phyloP scores from a whole-genome alignment of 2,113 vertebrate species.

The Octodon degus region DNA sequence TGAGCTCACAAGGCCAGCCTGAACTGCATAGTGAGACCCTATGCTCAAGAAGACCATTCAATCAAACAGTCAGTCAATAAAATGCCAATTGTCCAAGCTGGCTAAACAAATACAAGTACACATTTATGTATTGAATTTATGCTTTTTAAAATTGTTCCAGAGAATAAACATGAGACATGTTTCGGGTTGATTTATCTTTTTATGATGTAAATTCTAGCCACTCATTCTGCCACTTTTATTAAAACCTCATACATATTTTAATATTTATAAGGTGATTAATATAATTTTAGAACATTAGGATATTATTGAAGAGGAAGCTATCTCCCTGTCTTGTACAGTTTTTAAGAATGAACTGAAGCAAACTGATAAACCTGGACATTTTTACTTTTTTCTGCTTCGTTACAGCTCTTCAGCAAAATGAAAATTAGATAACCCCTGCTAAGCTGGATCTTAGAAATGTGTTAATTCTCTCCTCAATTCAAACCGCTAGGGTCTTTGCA shows the following conservation, averaged over 20 bases:
- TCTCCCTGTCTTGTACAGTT: not conserved
- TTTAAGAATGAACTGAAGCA: not conserved
- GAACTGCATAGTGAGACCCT: no score
- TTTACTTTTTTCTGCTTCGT: conserved; percentile 18
- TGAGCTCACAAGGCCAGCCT: no score
- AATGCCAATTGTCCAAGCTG: not conserved
- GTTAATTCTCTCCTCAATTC: conserved; percentile 30
- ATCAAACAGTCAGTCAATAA: no score
- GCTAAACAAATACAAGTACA: not conserved
- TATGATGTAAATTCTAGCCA: conserved; percentile 9
- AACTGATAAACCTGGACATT: not conserved
- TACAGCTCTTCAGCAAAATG: not conserved
- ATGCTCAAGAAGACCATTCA: no score
- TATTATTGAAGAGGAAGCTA: conserved; percentile 2
- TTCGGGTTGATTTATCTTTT: not conserved
- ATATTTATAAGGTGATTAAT: not conserved
- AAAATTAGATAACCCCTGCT: not conserved
- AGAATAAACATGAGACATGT: not conserved
- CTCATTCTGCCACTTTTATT: not conserved
- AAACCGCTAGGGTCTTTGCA: not conserved
- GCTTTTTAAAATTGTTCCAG: not conserved
- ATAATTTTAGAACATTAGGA: not conserved
- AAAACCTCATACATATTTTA: not conserved
- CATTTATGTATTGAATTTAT: not conserved
- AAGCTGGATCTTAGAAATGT: not conserved